Conservation (phyloP, 2,797 vertebrate genomes). For the Microchirus variegatus region DNA sequence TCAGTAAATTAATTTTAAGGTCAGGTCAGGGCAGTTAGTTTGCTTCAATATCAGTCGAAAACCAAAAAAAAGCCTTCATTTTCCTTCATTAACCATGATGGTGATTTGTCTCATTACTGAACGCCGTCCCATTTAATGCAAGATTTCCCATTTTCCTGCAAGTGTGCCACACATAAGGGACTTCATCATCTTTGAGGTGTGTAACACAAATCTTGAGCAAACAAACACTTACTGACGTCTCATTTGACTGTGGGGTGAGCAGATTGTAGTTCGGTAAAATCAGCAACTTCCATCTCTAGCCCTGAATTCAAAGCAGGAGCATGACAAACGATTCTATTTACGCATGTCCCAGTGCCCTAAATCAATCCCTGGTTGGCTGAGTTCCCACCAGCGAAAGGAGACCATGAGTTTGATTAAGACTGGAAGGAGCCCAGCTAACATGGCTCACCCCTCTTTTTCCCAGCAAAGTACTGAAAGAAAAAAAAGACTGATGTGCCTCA, state of each 20-base stretch:
- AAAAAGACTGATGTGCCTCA: constrained; percentile 72
- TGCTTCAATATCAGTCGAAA: too few relatives aligned
- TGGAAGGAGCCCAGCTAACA: constrained; percentile 72
- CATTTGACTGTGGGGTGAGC: constrained; percentile 46
- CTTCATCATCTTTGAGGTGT: constrained; percentile 26
- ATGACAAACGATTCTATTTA: constrained; percentile 81
- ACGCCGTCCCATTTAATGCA: background rate
- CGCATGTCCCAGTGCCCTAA: constrained; percentile 72
- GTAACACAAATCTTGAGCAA: constrained; percentile 41
- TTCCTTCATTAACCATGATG: too few relatives aligned
- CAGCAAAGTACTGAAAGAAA: constrained; percentile 58
- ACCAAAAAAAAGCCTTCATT: too few relatives aligned
- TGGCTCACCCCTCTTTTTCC: constrained; percentile 69
- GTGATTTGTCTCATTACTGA: too few relatives aligned
- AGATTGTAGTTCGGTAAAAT: constrained; percentile 65
- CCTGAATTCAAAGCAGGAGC: constrained; percentile 53
- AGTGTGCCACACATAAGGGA: constrained; percentile 3
- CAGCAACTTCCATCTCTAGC: constrained; percentile 66
- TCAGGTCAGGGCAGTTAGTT: too few relatives aligned
- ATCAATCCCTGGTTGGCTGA: constrained; percentile 74
- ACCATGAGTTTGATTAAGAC: constrained; percentile 76
- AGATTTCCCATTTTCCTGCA: background rate
- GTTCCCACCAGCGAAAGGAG: constrained; percentile 73
- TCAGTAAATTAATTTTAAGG: too few relatives aligned
- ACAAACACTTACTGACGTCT: constrained; percentile 45